phyloP scores from a whole-genome alignment of 2,113 vertebrate species.

The Entosphenus tridentatus region DNA sequence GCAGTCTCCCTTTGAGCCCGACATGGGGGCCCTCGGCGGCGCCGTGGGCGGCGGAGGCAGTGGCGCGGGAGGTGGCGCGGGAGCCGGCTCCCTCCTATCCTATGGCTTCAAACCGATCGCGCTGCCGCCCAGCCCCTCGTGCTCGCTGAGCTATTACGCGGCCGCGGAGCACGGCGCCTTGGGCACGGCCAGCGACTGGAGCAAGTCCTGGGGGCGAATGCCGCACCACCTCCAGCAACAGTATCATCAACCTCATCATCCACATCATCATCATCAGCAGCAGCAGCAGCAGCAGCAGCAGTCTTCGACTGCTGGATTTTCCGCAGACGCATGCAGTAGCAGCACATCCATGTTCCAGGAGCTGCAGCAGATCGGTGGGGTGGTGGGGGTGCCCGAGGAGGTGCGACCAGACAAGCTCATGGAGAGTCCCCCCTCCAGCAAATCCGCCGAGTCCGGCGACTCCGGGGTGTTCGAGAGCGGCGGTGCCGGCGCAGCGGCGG shows the following conservation, averaged over 20 bases:
- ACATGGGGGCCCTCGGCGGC: not conserved
- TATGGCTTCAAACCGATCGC: not conserved
- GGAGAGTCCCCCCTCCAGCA: no score
- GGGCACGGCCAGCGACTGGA: not conserved
- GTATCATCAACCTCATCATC: no score
- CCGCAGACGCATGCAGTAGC: not conserved
- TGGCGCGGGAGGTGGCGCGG: not conserved
- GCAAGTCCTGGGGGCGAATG: not conserved
- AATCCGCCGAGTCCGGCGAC: not conserved
- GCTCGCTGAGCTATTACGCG: conserved; percentile 5
- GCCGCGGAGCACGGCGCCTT: not conserved
- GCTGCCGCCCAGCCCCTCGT: not conserved
- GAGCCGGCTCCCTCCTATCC: not conserved
- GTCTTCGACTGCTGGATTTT: not conserved
- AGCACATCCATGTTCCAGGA: not conserved
- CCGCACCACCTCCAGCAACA: not conserved
- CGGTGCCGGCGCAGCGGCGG: not conserved
- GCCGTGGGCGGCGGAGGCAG: not conserved
- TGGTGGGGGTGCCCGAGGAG: no score
- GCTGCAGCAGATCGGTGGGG: conserved; percentile 1
- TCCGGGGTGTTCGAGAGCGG: not conserved
- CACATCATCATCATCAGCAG: no score
- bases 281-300: not conserved
- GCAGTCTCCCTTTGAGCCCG: no score
- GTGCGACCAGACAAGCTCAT: no score